Evolutionary conservation across 2,113 vertebrate species (phyloP).

Genomic region (Salvator merianae): DNA sequence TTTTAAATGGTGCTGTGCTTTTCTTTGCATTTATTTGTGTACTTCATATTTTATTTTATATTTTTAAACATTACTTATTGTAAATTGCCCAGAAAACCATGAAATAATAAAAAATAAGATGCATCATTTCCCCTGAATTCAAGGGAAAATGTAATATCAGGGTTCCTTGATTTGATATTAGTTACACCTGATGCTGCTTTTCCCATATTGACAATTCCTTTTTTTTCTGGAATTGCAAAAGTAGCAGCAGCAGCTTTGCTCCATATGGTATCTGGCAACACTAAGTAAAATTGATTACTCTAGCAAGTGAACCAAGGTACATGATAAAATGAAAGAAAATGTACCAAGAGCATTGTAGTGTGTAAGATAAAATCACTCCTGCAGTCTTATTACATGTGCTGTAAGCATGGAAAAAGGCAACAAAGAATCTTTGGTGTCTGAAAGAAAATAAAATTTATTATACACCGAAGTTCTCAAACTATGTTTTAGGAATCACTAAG

Average conservation of each 20-base stretch:
- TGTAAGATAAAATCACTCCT: background rate
- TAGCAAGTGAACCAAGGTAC: background rate
- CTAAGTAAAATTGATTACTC: background rate
- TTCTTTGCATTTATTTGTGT: too few species aligned
- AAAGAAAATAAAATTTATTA: background rate
- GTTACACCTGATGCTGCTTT: background rate
- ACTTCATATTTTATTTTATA: too few species aligned
- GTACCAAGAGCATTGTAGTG: background rate
- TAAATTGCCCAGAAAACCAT: too few species aligned
- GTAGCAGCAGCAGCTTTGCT: background rate
- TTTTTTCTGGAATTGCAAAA: background rate
- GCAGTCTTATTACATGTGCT: background rate
- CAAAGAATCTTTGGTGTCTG: background rate
- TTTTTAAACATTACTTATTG: too few species aligned
- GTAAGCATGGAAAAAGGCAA: background rate
- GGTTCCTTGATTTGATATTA: background rate
- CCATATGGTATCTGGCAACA: background rate
- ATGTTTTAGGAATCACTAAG: too few species aligned
- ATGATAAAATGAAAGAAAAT: conserved; percentile 2
- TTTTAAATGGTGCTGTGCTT: too few species aligned
- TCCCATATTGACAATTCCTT: background rate
- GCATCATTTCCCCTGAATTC: background rate
- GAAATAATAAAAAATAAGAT: background rate
- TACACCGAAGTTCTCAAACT: too few species aligned
- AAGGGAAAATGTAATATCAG: background rate